Evolutionary conservation across 2,888 invertebrate species (phyloP).

Genomic region (Orthosia cruda): DNA sequence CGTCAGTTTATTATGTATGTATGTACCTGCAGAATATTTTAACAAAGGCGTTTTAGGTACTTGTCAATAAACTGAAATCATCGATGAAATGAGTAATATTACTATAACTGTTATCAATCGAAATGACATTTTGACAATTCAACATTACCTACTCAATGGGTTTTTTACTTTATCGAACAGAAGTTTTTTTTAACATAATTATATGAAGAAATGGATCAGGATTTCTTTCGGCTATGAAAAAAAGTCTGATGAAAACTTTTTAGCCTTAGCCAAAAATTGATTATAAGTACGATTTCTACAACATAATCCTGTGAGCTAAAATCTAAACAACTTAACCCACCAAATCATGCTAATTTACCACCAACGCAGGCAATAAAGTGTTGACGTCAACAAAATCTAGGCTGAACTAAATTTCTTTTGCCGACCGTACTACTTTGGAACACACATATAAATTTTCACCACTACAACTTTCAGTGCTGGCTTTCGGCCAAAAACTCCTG

Average conservation of each 20-base stretch:
- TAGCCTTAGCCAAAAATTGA: too few species aligned
- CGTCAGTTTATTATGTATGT: too few species aligned
- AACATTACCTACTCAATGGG: too few species aligned
- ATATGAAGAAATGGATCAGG: too few species aligned
- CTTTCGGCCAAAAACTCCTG: constrained; percentile 78
- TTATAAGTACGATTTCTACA: not conserved
- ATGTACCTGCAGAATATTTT: too few species aligned
- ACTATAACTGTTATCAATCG: too few species aligned
- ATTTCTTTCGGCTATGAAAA: too few species aligned
- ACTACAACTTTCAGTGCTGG: constrained; percentile 82
- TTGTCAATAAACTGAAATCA: not conserved
- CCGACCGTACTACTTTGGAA: constrained; percentile 78
- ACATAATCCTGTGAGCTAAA: not conserved
- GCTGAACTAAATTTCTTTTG: constrained; percentile 63
- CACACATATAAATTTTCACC: constrained; percentile 83
- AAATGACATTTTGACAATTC: too few species aligned
- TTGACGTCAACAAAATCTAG: constrained; percentile 59
- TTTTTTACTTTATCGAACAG: too few species aligned
- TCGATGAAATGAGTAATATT: not conserved
- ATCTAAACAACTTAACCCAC: constrained; percentile 4
- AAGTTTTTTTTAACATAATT: too few species aligned
- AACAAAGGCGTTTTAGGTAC: not conserved
- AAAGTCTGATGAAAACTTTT: too few species aligned
- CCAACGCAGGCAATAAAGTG: constrained; percentile 45
- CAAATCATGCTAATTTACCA: constrained; percentile 37